Evolutionary conservation across 2,888 invertebrate species (phyloP).

Genomic region (Pheosia gnoma): DNA sequence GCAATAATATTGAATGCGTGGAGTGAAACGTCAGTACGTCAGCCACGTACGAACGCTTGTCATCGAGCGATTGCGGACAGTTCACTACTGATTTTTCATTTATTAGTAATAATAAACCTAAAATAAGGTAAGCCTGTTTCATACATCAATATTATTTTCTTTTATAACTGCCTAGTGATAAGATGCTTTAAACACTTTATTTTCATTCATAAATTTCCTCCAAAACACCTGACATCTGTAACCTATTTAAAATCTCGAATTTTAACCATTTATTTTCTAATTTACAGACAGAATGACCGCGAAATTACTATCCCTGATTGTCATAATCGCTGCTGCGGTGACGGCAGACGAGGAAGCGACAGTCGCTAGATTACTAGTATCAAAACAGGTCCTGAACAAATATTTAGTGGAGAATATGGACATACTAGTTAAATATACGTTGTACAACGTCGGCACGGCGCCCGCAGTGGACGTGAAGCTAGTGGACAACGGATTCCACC

Average conservation of each 20-base stretch:
- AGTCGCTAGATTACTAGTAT: slow-evolving; percentile 92
- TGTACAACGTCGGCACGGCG: slow-evolving; percentile 96
- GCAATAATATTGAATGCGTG: slow-evolving; percentile 75
- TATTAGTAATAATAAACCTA: slow-evolving; percentile 39
- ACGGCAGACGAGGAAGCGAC: slow-evolving; percentile 88
- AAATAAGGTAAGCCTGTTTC: slow-evolving; percentile 44
- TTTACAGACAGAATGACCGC: slow-evolving; percentile 74
- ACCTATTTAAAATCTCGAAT: slow-evolving; percentile 18
- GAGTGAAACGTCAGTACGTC: slow-evolving; percentile 84
- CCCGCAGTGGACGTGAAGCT: slow-evolving; percentile 95
- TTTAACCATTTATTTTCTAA: slow-evolving; percentile 27
- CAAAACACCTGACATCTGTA: slow-evolving; percentile 13
- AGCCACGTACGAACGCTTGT: slow-evolving; percentile 77
- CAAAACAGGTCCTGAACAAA: slow-evolving; percentile 97
- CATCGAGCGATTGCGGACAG: slow-evolving; percentile 44
- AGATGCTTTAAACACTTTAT: slow-evolving; percentile 6
- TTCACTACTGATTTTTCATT: slow-evolving; percentile 28
- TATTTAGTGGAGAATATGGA: slow-evolving; percentile 98
- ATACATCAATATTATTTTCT: slow-evolving; percentile 4
- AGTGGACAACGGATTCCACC: slow-evolving; percentile 95
- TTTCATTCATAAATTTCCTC: slow-evolving; percentile 43
- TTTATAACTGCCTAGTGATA: slow-evolving; percentile 3
- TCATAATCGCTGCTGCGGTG: slow-evolving; percentile 74
- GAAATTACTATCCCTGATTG: slow-evolving; percentile 72
- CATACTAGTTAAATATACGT: slow-evolving; percentile 96